Base-by-base conservation (phyloP, 2,888 invertebrate species). In the Torymus auratus region DNA sequence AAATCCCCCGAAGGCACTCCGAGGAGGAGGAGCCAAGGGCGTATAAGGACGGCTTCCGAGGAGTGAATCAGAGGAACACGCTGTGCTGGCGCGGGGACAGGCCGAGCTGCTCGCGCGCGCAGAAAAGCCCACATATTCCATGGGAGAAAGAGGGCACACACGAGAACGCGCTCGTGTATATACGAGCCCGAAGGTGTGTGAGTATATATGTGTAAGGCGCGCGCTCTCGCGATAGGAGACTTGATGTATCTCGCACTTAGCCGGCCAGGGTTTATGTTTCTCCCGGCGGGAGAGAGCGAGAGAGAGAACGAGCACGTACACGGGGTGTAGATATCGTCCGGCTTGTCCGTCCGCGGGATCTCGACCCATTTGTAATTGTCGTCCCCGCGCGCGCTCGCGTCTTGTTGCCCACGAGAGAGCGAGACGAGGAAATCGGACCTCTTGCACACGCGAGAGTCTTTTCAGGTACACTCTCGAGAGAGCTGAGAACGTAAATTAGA, bases 231-330 rank as follows among this genome's bases (percentile, higher is more conserved):
- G 71, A 80, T 76, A 76, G 61, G 83, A 84, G 86, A 83, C 88
- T 87, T 89, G 90, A 89, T 90, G 89, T 89, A 90, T 90, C 88
- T 90, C 87, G 89, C 89, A 89, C 90, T 90, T 88, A 89, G 87
- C 85, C 83, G 84, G 84, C 83, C 83, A 82, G 75, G 80, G 58
- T 78, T 81, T 81, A 78, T 80, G 78, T 80, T 82, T 76, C 76
- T 76, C 58, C 28, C 41, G 58, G 28, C 28, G 28, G 28, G 28
- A 28, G 28, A 28, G 28, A 28, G 28, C 28, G 28, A 28, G 28
- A 28, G 28, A 28, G 28, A 28, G 80, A 78, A 69, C 78, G 55
- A 77, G 67, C 71, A 82, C 78, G 82, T 78, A 73, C 73, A 60
- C 69, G 55, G 64, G 76, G 81, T 72, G 76, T 81, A 81, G 76